phyloP scores from a whole-genome alignment of 2,888 invertebrate species.

The Chaetoderma sp. region DNA sequence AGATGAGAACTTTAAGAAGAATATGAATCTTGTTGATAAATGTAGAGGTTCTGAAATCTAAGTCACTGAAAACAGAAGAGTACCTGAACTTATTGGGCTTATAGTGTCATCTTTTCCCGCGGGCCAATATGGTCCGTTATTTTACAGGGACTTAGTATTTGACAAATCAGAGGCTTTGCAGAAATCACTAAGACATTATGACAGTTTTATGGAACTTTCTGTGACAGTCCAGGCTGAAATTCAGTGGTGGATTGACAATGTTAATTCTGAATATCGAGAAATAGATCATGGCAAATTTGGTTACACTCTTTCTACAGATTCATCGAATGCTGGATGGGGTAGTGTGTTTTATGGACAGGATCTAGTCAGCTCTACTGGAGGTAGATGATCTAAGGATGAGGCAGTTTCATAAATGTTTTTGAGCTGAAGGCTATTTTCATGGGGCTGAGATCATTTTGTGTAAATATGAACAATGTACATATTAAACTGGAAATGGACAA shows the following conservation, averaged over 20 bases:
- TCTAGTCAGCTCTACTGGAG: no score
- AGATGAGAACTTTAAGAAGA: no score
- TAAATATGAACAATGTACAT: background rate
- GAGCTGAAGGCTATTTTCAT: background rate
- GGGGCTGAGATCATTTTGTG: background rate
- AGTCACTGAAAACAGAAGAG: no score
- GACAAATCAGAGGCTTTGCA: no score
- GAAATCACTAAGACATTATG: no score
- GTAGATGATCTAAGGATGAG: background rate
- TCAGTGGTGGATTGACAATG: background rate
- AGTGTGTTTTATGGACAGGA: background rate
- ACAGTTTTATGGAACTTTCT: background rate
- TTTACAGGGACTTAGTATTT: no score
- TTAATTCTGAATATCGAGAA: background rate
- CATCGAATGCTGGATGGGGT: background rate
- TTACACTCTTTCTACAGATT: background rate
- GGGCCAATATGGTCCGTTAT: no score
- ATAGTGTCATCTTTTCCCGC: no score
- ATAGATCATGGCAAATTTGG: background rate
- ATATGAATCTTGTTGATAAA: no score
- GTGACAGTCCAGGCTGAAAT: background rate
- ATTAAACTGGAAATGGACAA: slow-evolving; percentile 2
- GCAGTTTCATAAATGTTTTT: background rate
- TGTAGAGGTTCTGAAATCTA: no score
- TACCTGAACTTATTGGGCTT: no score